Percentiles rank a stretch among this genome's conserved stretches.
These are phyloP conservation scores for Hartigia nigra DNA, from an alignment of 2,888 invertebrate genomes.

Conservation along the genomic window DNA sequence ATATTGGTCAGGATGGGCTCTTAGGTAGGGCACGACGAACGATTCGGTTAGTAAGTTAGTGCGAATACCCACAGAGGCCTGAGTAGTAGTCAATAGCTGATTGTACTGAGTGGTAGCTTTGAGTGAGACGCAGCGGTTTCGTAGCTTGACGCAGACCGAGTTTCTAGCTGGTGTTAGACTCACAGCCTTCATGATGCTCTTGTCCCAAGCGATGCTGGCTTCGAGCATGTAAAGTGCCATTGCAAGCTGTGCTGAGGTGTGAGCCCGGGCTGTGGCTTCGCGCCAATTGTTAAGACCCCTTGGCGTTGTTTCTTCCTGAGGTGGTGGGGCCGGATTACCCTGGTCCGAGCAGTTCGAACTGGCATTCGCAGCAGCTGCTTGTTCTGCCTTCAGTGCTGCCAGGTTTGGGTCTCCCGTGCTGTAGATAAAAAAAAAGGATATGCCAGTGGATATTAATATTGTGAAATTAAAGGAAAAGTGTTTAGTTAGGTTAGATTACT, in stretches of 20 bases:
- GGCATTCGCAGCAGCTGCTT: constrained; percentile 61
- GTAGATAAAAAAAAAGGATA: constrained; percentile 23
- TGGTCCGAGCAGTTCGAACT: constrained; percentile 58
- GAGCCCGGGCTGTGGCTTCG: constrained; percentile 85
- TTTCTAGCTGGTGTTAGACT: constrained; percentile 70
- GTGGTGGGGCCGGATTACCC: constrained; percentile 55
- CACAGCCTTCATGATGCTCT: constrained; percentile 99
- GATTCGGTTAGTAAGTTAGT: constrained; percentile 61
- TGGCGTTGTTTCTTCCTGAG: constrained; percentile 72
- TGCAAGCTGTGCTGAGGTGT: constrained; percentile 90
- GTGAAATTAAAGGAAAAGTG: background rate
- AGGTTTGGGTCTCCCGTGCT: constrained; percentile 74
- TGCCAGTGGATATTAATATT: background rate
- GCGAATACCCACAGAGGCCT: constrained; percentile 65
- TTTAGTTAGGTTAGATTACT: constrained; percentile 32
- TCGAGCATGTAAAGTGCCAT: constrained; percentile 91
- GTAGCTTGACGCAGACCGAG: constrained; percentile 62
- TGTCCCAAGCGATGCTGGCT: constrained; percentile 97
- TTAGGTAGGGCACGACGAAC: constrained; percentile 7
- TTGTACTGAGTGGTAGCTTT: constrained; percentile 64
- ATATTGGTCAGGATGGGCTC: constrained; percentile 6
- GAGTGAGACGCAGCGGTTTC: constrained; percentile 65
- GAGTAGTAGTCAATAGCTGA: constrained; percentile 64
- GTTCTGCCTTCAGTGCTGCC: constrained; percentile 69
- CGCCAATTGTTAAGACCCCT: constrained; percentile 90